These are phyloP conservation scores for Deroplatys truncata DNA, from an alignment of 2,888 invertebrate genomes.

Conservation along the genomic window DNA sequence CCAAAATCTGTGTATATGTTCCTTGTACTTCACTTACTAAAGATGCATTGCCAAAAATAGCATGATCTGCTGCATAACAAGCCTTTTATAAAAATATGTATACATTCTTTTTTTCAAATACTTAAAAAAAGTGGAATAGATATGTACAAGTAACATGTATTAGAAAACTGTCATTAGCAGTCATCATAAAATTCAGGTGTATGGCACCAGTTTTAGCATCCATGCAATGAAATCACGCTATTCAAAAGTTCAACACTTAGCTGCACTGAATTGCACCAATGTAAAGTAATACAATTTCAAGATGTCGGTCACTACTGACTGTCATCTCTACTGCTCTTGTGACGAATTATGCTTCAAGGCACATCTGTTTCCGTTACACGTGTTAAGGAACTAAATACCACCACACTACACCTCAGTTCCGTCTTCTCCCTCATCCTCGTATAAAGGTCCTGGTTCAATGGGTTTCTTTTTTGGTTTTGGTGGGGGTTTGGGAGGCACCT, in stretches of 20 bases:
- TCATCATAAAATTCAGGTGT: background rate
- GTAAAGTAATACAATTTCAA: background rate
- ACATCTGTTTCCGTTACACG: background rate
- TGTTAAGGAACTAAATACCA: background rate
- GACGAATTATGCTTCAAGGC: background rate
- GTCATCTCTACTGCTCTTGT: background rate
- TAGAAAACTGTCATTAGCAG: background rate
- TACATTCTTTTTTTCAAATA: background rate
- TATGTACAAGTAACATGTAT: background rate
- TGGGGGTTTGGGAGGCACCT: slow-evolving; percentile 78
- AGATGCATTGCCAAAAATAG: background rate
- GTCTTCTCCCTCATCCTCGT: slow-evolving; percentile 84
- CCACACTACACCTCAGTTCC: slow-evolving; percentile 67
- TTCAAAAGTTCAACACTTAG: background rate
- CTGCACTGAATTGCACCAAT: background rate
- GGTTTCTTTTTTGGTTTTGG: slow-evolving; percentile 78
- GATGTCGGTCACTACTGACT: background rate
- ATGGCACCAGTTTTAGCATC: background rate
- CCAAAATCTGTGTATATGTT: background rate
- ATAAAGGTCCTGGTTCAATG: slow-evolving; percentile 64
- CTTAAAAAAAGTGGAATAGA: background rate
- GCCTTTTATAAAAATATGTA: background rate
- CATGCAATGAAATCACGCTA: background rate
- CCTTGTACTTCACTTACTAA: background rate
- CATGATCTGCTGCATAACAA: background rate